Evolutionary conservation across 2,113 vertebrate species (phyloP), one percentile per base, ranked within the genome.

Genomic region (Promerops cafer): DNA sequence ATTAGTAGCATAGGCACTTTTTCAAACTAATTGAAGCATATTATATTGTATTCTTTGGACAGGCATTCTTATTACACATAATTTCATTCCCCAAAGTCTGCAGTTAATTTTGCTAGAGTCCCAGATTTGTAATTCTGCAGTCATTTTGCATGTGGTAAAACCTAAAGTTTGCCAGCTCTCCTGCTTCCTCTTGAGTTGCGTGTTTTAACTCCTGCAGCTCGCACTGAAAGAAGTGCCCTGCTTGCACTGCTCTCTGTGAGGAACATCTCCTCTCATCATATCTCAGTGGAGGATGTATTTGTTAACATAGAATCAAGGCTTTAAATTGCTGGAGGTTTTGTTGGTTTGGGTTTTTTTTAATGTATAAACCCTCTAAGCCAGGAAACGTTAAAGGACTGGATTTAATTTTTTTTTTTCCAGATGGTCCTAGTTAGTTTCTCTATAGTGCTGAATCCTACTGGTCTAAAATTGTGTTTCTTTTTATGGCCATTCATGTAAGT

Each of bases 231-330:
- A 72, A 79, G 33, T 30, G 21, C 26, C 35, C 19, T 47, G 59
- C 33, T 47, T 65, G 14, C 33, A 6, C 26, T 37, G 37, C 39
- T 50, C 3, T 61, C 14, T 0, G 0, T 13, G 10, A 88, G 50
- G 26, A 77, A 30, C 5, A 39, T 33, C 37, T 70, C 5, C 30
- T 21, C 16, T 79, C 16, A 1, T 20, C 6, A 0, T 50, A 19
- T 40, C 7, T 1, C 30, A 24, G 3, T 16, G 33, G 31, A 83
- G 63, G 86, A 59, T 54, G 52, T 57, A 33, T 44, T 49, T 57
- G 4, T 47, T 87, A 83, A 66, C 17, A 30, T 22, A 59, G 30
- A 89, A 54, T 53, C 23, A 39, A 40, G 64, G 27, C 59, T 93
- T 74, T 35, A 44, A 76, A 40, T 39, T 61, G 14, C 42, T 64